Conservation (phyloP, 2,888 invertebrate genomes). For the Melolontha melolontha region DNA sequence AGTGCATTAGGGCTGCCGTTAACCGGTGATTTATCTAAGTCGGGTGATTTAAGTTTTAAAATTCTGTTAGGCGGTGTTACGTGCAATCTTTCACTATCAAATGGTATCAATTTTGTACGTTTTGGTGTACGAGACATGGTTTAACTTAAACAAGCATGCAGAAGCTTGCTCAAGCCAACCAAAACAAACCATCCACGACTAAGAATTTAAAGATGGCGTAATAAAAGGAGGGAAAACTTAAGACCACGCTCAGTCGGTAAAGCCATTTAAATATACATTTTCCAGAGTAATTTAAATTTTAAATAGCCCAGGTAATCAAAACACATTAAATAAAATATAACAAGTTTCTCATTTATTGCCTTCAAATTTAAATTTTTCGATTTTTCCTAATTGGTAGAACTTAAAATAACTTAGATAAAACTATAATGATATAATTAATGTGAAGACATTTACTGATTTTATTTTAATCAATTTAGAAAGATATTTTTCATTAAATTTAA, state of each 20-base stretch:
- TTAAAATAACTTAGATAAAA: too few species aligned
- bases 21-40: slow-evolving; percentile 50
- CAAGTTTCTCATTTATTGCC: too few species aligned
- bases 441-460: too few species aligned
- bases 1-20: slow-evolving; percentile 47
- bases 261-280: slow-evolving; percentile 40
- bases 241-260: slow-evolving; percentile 45
- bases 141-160: slow-evolving; percentile 45
- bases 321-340: background rate
- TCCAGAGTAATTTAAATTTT: slow-evolving; percentile 48
- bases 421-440: too few species aligned
- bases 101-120: slow-evolving; percentile 45
- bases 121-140: slow-evolving; percentile 51
- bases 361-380: too few species aligned
- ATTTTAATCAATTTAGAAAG: too few species aligned
- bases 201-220: slow-evolving; percentile 50
- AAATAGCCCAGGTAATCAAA: slow-evolving; percentile 42
- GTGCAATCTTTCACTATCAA: slow-evolving; percentile 43
- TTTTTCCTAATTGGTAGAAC: too few species aligned
- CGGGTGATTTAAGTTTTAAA: slow-evolving; percentile 44
- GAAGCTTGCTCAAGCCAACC: slow-evolving; percentile 45
- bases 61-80: slow-evolving; percentile 47
- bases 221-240: slow-evolving; percentile 50
- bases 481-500: too few species aligned
- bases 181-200: slow-evolving; percentile 50